Conservation (phyloP, 2,113 vertebrate genomes). For the Chloropsis hardwickii region DNA sequence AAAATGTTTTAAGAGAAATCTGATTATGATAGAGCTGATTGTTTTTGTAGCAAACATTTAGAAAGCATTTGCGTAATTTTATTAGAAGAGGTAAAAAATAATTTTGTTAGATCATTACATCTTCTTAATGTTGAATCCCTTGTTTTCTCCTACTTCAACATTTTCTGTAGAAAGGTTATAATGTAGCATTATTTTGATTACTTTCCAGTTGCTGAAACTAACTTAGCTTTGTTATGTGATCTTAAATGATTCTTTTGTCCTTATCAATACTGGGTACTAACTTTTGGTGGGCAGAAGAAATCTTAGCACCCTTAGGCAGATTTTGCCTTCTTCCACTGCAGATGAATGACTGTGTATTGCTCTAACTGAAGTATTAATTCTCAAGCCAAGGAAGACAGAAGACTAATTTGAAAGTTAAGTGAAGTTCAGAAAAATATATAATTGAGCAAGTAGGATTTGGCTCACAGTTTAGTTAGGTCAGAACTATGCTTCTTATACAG, state of each 20-base stretch:
- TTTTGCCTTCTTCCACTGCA: neutral
- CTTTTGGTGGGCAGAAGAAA: neutral
- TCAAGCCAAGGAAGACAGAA: neutral
- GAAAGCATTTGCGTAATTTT: neutral
- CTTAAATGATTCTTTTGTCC: neutral
- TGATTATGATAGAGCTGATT: neutral
- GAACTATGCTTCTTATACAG: neutral
- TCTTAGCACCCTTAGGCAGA: neutral
- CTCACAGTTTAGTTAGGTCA: neutral
- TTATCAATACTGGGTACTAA: neutral
- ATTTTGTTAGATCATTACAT: neutral
- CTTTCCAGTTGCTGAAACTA: neutral
- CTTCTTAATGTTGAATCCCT: neutral
- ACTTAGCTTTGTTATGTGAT: neutral
- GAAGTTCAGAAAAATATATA: neutral
- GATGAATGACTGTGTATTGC: neutral
- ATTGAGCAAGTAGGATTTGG: neutral
- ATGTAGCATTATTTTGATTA: neutral
- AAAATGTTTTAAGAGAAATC: neutral
- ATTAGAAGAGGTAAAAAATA: neutral
- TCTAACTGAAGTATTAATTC: neutral
- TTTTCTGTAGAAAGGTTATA: neutral
- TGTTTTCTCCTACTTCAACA: neutral
- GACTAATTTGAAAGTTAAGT: neutral
- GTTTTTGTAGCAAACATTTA: neutral